Evolutionary conservation across 2,888 invertebrate species (phyloP), one percentile per base, ranked within the genome.

Genomic region (Orthosia gracilis): DNA sequence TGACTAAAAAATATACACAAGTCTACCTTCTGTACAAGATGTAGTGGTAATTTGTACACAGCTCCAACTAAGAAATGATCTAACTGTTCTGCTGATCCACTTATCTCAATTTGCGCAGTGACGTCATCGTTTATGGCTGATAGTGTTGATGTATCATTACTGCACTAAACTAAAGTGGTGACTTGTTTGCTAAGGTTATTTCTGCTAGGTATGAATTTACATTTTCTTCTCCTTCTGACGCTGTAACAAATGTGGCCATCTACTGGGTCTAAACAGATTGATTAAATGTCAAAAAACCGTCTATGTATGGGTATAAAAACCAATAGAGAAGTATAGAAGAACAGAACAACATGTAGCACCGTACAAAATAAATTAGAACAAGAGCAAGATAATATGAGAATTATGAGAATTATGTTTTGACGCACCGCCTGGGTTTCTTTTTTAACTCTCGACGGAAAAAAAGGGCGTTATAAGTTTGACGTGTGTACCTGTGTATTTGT

Each of bases 81-180:
- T 85, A 85, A 85, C 76, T 76, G 73, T 77, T 77, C 73, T 81
- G 84, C 70, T 86, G 86, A 86, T 86, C 85, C 78, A 85, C 73
- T 85, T 85, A 84, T 78, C 82, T 67, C 55, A 70, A 85, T 83
- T 77, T 85, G 69, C 65, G 26, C 9, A 57, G 55, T 85, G 86
- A 86, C 85, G 85, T 79, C 73, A 85, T 50, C 57, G 52, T 83
- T 75, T 73, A 84, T 69, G 57, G 82, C 50, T 78, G 77, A 80
- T 81, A 73, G 49, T 21, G 50, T 58, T 64, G 17, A 59, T 66
- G 61, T 63, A 70, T 76, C 15, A 76, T 81, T 76, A 47, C 68
- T 49, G 81, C 40, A 50, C 31, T 61, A 13, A 50, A 63, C 58
- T 59, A 40, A 67, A 76, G 61, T 65, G 65, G 58, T 80, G 70